Evolutionary conservation across 2,888 invertebrate species (phyloP).

Genomic region (Sinelater perroti): DNA sequence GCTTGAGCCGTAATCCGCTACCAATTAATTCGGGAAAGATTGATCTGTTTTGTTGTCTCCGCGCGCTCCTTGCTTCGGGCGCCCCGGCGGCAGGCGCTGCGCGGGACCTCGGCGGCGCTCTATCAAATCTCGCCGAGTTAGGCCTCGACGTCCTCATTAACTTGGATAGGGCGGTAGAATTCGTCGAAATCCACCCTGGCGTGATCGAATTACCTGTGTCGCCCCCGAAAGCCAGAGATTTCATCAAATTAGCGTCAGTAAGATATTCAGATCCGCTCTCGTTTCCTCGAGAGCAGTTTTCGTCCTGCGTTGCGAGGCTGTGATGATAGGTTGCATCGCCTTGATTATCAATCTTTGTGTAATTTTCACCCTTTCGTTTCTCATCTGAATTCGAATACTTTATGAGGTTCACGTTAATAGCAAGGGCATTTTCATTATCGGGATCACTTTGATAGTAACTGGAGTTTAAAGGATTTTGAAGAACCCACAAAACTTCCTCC

Average conservation of each 20-base stretch:
- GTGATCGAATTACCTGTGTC: conserved; percentile 4
- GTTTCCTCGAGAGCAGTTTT: too few relatives aligned
- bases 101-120: not conserved
- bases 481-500: not conserved
- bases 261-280: too few relatives aligned
- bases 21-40: conserved; percentile 29
- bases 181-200: not conserved
- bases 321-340: too few relatives aligned
- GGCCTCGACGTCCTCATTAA: conserved; percentile 16
- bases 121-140: conserved; percentile 8
- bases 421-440: too few relatives aligned
- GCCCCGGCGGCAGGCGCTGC: not conserved
- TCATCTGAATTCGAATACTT: too few relatives aligned
- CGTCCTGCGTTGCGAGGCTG: too few relatives aligned
- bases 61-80: conserved; percentile 6
- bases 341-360: too few relatives aligned
- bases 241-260: not conserved
- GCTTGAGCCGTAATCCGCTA: conserved; percentile 27
- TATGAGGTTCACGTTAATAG: too few relatives aligned
- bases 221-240: not conserved
- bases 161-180: conserved; percentile 6
- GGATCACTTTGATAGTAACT: conserved; percentile 12
- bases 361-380: too few relatives aligned
- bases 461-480: conserved; percentile 11
- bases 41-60: conserved; percentile 29